A percentile compares a stretch with the other conserved stretches of the same genome.
Conservation (phyloP, 64 coral and sea anemone species). For the Montipora cactus region DNA sequence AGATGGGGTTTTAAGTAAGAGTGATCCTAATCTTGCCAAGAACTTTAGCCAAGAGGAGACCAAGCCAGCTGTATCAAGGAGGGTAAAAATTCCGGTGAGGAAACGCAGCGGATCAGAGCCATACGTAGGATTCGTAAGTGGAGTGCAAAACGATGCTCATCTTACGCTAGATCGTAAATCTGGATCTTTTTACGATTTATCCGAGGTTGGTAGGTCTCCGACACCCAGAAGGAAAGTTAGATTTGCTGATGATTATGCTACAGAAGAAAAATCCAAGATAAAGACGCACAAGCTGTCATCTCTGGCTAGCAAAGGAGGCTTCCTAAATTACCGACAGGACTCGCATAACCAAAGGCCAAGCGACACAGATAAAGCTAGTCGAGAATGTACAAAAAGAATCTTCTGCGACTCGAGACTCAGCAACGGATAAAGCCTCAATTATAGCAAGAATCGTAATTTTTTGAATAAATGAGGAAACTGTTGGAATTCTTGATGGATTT, state of each 20-base stretch:
- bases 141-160: neutral
- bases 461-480: neutral
- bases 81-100: neutral
- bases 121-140: neutral
- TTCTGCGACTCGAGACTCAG: too few species aligned
- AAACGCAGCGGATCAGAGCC: conserved; percentile 20
- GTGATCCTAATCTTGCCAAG: neutral
- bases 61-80: neutral
- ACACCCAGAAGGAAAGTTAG: conserved; percentile 26
- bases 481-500: neutral
- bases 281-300: neutral
- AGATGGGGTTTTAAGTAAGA: conserved; percentile 10
- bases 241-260: conserved; percentile 16
- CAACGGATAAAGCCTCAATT: neutral
- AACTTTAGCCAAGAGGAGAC: neutral
- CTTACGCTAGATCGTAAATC: neutral
- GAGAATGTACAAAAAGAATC: too few species aligned
- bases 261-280: neutral
- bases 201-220: neutral
- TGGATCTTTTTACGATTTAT: neutral
- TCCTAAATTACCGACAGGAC: neutral
- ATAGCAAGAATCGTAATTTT: neutral
- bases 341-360: neutral
- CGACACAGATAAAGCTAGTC: neutral
- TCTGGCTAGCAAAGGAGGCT: neutral